Conservation (phyloP, 2,888 invertebrate species). For the Arge pagana region DNA sequence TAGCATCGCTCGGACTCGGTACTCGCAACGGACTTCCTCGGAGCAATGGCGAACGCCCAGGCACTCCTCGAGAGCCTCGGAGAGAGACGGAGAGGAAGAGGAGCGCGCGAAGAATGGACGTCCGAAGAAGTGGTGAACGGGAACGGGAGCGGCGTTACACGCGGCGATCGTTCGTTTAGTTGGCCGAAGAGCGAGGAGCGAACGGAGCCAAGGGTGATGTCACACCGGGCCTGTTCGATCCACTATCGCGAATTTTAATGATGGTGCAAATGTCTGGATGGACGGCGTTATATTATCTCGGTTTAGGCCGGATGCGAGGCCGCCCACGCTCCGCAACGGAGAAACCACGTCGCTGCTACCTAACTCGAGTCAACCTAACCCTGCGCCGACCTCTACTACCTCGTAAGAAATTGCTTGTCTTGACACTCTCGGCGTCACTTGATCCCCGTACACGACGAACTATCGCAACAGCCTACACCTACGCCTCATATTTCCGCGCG, state of each 20-base stretch:
- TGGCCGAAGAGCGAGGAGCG: slow-evolving; percentile 41
- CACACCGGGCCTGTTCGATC: slow-evolving; percentile 57
- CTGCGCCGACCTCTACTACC: too few relatives aligned
- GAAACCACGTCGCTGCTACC: slow-evolving; percentile 14
- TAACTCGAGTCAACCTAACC: slow-evolving; percentile 10
- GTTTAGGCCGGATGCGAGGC: slow-evolving; percentile 55
- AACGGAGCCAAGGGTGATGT: slow-evolving; percentile 54
- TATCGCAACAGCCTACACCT: too few relatives aligned
- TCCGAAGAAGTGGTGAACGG: slow-evolving; percentile 22
- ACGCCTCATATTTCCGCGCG: too few relatives aligned
- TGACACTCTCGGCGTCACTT: too few relatives aligned
- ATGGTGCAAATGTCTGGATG: slow-evolving; percentile 57
- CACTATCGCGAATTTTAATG: slow-evolving; percentile 59
- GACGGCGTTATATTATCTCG: slow-evolving; percentile 57
- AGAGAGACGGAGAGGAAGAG: slow-evolving; percentile 1
- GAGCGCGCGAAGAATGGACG: slow-evolving; percentile 25
- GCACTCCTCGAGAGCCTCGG: slow-evolving; percentile 26
- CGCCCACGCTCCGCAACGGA: slow-evolving; percentile 50
- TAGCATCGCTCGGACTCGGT: too few relatives aligned
- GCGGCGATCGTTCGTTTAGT: slow-evolving; percentile 53
- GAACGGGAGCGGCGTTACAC: slow-evolving; percentile 46
- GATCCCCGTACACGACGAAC: too few relatives aligned
- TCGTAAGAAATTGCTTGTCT: too few relatives aligned
- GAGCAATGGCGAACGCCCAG: slow-evolving; percentile 31
- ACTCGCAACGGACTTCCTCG: too few relatives aligned